phyloP scores from a whole-genome alignment of 2,888 invertebrate species.

The Troides oblongomaculatus region DNA sequence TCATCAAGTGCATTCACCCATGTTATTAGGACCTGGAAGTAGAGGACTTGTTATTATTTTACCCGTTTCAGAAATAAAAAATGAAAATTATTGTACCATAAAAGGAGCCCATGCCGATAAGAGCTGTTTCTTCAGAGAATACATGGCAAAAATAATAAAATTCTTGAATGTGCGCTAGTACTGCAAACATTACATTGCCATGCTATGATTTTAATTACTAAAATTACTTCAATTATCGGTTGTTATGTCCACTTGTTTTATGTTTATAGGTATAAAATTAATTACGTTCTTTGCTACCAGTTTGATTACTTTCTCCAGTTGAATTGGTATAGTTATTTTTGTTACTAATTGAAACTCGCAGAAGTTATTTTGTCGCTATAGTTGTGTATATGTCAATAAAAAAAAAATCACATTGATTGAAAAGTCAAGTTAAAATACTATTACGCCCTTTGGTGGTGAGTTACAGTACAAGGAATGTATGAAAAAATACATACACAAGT shows the following conservation, averaged over 20 bases:
- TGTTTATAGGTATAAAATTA: constrained; percentile 16
- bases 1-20: constrained; percentile 38
- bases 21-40: constrained; percentile 39
- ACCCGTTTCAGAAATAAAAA: constrained; percentile 13
- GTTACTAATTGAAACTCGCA: no score
- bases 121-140: constrained; percentile 39
- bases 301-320: constrained; percentile 7
- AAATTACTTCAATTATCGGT: constrained; percentile 38
- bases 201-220: constrained; percentile 58
- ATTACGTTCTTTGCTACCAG: constrained; percentile 2
- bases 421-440: no score
- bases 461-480: no score
- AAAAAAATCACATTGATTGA: no score
- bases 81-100: constrained; percentile 42
- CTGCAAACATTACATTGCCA: constrained; percentile 38
- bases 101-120: constrained; percentile 43
- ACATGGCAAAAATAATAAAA: constrained; percentile 32
- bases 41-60: constrained; percentile 19
- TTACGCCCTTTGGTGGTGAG: no score
- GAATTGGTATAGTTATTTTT: neutral
- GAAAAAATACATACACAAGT: no score
- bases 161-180: constrained; percentile 13
- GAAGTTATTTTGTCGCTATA: no score
- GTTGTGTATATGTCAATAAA: no score
- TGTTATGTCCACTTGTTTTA: constrained; percentile 31